Percentiles rank a stretch among this genome's conserved stretches.
phyloP scores from a whole-genome alignment of 2,888 invertebrate species.

The Stenolophus ochropezus region DNA sequence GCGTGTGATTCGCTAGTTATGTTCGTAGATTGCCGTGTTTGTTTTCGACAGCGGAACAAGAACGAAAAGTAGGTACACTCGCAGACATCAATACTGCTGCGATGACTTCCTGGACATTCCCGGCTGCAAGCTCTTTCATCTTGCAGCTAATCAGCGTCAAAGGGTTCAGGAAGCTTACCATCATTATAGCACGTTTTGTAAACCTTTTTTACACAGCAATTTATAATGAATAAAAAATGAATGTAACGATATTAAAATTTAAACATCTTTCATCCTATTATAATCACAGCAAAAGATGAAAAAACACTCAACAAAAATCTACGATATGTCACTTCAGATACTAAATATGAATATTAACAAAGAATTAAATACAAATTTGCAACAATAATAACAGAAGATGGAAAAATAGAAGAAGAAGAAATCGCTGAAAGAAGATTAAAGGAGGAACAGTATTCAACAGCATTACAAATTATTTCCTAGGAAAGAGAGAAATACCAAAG shows the following conservation, averaged over 20 bases:
- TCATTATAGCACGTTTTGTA: background rate
- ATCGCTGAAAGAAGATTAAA: too few species aligned
- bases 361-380: too few species aligned
- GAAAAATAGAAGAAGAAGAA: too few species aligned
- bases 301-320: too few species aligned
- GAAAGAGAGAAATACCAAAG: too few species aligned
- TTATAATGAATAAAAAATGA: background rate
- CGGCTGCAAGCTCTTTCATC: constrained; percentile 11
- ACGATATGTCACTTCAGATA: too few species aligned
- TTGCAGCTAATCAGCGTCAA: background rate
- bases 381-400: too few species aligned
- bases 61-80: constrained; percentile 53
- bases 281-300: too few species aligned
- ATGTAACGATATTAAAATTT: background rate
- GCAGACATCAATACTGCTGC: constrained; percentile 53
- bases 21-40: constrained; percentile 63
- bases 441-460: too few species aligned
- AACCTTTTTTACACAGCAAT: background rate
- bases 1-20: constrained; percentile 71
- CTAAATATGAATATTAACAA: too few species aligned
- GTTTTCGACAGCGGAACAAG: constrained; percentile 57
- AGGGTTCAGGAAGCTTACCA: background rate
- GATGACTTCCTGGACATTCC: constrained; percentile 40
- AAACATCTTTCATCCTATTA: too few species aligned
- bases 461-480: too few species aligned